A percentile compares a stretch with the other conserved stretches of the same genome.
These are phyloP conservation scores for Trichonephila clavipes DNA, from an alignment of 1,140 invertebrate species.

Conservation along the genomic window DNA sequence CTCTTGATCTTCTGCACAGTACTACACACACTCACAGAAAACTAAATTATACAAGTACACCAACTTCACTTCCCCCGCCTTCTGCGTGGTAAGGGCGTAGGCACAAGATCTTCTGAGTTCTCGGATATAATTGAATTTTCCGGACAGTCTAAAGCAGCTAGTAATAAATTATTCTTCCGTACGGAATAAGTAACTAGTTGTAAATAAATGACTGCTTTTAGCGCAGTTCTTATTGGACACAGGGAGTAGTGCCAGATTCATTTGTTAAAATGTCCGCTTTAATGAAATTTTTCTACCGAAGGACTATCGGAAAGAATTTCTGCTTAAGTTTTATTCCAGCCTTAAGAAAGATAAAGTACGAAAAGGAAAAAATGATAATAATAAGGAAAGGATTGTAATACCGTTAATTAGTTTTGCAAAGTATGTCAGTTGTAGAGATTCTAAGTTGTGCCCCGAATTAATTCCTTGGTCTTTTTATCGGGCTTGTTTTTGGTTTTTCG, in stretches of 20 bases:
- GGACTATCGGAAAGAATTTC: slow-evolving; percentile 10
- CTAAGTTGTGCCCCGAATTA: neutral
- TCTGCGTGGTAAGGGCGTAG: neutral
- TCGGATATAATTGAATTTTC: slow-evolving; percentile 66
- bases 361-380: neutral
- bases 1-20: neutral
- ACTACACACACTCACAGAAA: neutral
- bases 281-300: slow-evolving; percentile 70
- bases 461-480: neutral
- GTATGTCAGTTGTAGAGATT: neutral
- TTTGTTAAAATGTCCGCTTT: slow-evolving; percentile 72
- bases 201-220: slow-evolving; percentile 75
- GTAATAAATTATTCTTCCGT: slow-evolving; percentile 71
- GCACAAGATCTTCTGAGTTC: neutral
- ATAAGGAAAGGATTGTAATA: slow-evolving; percentile 34
- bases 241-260: slow-evolving; percentile 48
- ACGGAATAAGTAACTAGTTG: slow-evolving; percentile 74
- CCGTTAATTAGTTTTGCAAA: slow-evolving; percentile 56
- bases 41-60: slow-evolving; percentile 39
- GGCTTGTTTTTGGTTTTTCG: neutral
- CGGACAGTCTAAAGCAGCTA: slow-evolving; percentile 69
- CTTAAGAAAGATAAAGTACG: neutral
- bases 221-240: slow-evolving; percentile 58
- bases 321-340: neutral
- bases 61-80: neutral